These are phyloP conservation scores for Drosophila ohnishii DNA, from an alignment of 1,140 invertebrate genomes.

Conservation along the genomic window DNA sequence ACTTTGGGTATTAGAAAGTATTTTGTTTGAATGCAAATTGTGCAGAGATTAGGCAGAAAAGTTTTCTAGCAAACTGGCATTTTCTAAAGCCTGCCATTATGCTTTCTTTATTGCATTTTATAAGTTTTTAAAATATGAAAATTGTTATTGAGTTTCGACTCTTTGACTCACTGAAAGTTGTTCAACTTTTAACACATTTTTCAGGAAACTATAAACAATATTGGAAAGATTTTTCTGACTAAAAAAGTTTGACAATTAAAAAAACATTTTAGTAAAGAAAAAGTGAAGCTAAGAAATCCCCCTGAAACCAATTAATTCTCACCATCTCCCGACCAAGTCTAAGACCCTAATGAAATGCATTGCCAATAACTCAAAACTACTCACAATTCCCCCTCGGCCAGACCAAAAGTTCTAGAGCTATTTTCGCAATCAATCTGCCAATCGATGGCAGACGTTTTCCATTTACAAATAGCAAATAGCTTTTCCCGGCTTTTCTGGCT, in stretches of 20 bases:
- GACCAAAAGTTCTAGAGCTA: neutral
- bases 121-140: conserved; percentile 1
- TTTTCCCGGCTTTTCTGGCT: conserved; percentile 24
- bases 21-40: conserved; percentile 32
- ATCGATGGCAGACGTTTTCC: conserved; percentile 50
- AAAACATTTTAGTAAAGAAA: too few species aligned
- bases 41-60: conserved; percentile 30
- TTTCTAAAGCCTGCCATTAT: neutral
- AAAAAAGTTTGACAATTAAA: too few species aligned
- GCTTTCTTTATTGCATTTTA: conserved; percentile 1
- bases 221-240: neutral
- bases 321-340: neutral
- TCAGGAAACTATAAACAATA: neutral
- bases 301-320: neutral
- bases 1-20: conserved; percentile 30
- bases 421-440: conserved; percentile 55
- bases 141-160: neutral
- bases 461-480: conserved; percentile 51
- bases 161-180: neutral
- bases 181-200: neutral
- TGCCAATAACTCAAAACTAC: conserved; percentile 19
- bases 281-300: neutral
- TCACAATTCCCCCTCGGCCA: conserved; percentile 5
- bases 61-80: neutral
- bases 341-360: neutral